Conservation (phyloP, 53 echinoderm and acorn worm genomes). For the Stichopus horrens region DNA sequence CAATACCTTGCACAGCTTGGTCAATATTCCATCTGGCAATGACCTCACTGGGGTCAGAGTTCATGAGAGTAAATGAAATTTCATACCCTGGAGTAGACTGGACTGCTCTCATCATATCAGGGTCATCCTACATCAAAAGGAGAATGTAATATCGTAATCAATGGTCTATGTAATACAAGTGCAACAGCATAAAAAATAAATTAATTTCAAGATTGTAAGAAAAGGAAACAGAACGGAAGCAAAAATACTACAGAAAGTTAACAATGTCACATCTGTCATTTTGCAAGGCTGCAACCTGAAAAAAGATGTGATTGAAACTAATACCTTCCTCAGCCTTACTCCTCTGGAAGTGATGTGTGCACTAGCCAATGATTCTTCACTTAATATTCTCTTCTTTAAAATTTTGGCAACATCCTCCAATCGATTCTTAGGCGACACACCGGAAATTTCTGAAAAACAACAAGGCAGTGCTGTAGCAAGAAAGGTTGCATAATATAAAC, state of each 20-base stretch:
- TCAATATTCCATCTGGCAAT: constrained; percentile 76
- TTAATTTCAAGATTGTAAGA: background rate
- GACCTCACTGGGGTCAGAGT: constrained; percentile 73
- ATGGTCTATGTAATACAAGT: background rate
- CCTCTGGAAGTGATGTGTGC: constrained; percentile 52
- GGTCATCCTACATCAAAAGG: constrained; percentile 64
- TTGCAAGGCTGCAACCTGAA: too few species aligned
- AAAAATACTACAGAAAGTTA: too few species aligned
- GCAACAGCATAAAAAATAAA: background rate
- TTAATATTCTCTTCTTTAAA: constrained; percentile 48
- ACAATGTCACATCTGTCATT: too few species aligned
- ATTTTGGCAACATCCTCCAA: constrained; percentile 28
- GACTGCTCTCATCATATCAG: constrained; percentile 80
- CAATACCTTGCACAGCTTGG: constrained; percentile 69
- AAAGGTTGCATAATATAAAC: too few species aligned
- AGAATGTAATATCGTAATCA: background rate
- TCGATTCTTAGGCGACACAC: background rate
- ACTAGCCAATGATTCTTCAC: constrained; percentile 54
- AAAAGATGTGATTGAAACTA: background rate
- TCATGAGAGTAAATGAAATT: constrained; percentile 81
- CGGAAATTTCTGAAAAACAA: background rate
- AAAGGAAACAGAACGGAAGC: background rate
- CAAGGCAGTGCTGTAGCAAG: background rate
- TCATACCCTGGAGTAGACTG: constrained; percentile 88
- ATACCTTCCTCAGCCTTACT: constrained; percentile 49